These are phyloP conservation scores for Pheosia tremula DNA, from an alignment of 2,888 invertebrate species.

Conservation along the genomic window DNA sequence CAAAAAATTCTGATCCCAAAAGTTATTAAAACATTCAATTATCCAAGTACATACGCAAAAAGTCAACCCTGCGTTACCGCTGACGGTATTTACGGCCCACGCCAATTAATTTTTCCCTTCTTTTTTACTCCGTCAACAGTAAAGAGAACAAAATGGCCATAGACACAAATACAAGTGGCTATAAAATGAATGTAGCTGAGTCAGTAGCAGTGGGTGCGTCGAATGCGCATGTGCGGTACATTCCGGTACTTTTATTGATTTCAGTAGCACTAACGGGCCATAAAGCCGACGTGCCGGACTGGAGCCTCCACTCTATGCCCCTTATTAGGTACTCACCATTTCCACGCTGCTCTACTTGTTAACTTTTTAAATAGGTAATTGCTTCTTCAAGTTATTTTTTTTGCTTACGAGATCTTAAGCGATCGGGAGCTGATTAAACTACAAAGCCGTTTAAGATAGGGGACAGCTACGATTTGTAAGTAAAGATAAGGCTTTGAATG, in stretches of 20 bases:
- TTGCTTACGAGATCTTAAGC: slow-evolving; percentile 30
- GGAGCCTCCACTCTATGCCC: slow-evolving; percentile 74
- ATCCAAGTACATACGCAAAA: slow-evolving; percentile 27
- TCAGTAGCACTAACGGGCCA: slow-evolving; percentile 88
- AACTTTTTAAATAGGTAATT: slow-evolving; percentile 69
- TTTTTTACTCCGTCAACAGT: slow-evolving; percentile 75
- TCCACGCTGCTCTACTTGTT: slow-evolving; percentile 73
- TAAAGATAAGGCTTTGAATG: slow-evolving; percentile 1
- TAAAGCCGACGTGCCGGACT: slow-evolving; percentile 81
- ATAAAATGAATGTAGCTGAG: slow-evolving; percentile 83
- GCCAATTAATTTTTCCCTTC: slow-evolving; percentile 67
- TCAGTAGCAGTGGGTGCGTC: slow-evolving; percentile 68
- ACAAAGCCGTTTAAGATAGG: slow-evolving; percentile 28
- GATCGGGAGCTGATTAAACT: slow-evolving; percentile 36
- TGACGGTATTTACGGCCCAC: slow-evolving; percentile 56
- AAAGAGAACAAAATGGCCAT: slow-evolving; percentile 79
- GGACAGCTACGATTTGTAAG: slow-evolving; percentile 25
- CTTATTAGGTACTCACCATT: slow-evolving; percentile 82
- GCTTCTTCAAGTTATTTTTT: slow-evolving; percentile 45
- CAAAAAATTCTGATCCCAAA: slow-evolving; percentile 15
- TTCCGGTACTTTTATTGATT: slow-evolving; percentile 88
- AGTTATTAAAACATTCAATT: slow-evolving; percentile 41
- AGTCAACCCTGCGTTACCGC: slow-evolving; percentile 51
- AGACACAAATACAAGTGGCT: slow-evolving; percentile 84
- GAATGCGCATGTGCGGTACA: slow-evolving; percentile 83